A percentile compares a stretch with the other conserved stretches of the same genome.
phyloP scores from a whole-genome alignment of 2,888 invertebrate species.

The Drosophila vallismaia region DNA sequence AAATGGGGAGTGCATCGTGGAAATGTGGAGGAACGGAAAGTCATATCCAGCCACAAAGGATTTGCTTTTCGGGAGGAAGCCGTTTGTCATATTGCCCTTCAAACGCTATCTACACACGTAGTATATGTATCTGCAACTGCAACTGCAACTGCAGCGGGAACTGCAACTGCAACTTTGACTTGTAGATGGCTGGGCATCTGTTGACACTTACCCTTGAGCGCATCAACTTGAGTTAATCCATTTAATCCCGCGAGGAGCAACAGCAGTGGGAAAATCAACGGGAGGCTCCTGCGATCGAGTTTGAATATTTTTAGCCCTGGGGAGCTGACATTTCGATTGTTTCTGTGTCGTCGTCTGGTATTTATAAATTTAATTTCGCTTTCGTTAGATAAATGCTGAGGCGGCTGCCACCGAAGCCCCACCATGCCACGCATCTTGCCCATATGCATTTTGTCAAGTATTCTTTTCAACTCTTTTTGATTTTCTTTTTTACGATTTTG shows the following conservation, averaged over 20 bases:
- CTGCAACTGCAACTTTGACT: constrained; percentile 15
- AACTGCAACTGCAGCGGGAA: constrained; percentile 11
- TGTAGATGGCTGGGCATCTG: constrained; percentile 11
- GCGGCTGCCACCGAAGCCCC: constrained; percentile 31
- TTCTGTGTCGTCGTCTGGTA: constrained; percentile 48
- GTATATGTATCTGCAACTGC: constrained; percentile 1
- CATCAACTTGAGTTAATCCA: constrained; percentile 82
- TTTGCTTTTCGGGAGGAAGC: constrained; percentile 45
- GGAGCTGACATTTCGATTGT: constrained; percentile 61
- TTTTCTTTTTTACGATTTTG: constrained; percentile 2
- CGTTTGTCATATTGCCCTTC: constrained; percentile 66
- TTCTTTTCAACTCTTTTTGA: constrained; percentile 2
- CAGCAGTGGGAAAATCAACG: constrained; percentile 50
- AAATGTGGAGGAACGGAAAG: constrained; percentile 1
- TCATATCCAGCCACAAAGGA: constrained; percentile 42
- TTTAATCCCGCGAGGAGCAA: constrained; percentile 77
- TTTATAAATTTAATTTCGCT: constrained; percentile 37
- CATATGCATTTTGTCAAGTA: constrained; percentile 72
- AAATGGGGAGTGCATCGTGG: constrained; percentile 26
- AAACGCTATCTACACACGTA: constrained; percentile 23
- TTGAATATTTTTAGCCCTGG: constrained; percentile 66
- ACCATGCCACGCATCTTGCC: constrained; percentile 60
- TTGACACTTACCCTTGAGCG: constrained; percentile 82
- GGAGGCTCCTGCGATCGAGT: constrained; percentile 30
- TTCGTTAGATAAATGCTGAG: constrained; percentile 49